Evolutionary conservation across 37 sponge, comb jelly and placozoan species (phyloP).

Genomic region (Lycopodina hypogea): DNA sequence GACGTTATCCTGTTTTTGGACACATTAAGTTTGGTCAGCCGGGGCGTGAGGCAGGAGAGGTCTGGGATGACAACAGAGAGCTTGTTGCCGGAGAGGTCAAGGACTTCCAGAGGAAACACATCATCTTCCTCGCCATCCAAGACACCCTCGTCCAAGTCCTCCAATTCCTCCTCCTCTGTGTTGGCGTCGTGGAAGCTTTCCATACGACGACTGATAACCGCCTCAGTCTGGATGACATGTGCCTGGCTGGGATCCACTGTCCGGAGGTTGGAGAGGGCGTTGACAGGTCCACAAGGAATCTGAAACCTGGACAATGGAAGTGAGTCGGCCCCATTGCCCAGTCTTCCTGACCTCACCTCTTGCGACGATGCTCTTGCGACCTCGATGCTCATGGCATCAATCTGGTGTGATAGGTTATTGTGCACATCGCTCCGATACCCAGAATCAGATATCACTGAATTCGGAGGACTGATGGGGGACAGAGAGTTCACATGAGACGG

Average conservation of each 20-base stretch:
- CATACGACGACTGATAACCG: slow-evolving; percentile 24
- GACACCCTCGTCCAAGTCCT: slow-evolving; percentile 9
- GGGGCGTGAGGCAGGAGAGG: slow-evolving; percentile 71
- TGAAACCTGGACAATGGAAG: background rate
- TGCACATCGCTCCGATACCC: slow-evolving; percentile 10
- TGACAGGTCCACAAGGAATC: background rate
- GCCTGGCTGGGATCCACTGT: background rate
- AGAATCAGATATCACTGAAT: background rate
- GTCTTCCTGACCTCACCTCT: background rate
- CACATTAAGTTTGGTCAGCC: slow-evolving; percentile 63
- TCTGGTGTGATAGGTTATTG: background rate
- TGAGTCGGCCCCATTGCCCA: no score
- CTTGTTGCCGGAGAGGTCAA: slow-evolving; percentile 63
- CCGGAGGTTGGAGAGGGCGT: background rate
- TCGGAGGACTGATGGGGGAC: background rate
- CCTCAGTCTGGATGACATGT: slow-evolving; percentile 11
- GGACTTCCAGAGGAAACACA: slow-evolving; percentile 25
- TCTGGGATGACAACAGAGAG: slow-evolving; percentile 55
- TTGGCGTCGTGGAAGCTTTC: slow-evolving; percentile 30
- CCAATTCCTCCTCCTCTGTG: slow-evolving; percentile 40
- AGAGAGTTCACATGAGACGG: background rate
- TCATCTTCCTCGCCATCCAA: background rate
- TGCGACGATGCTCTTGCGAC: background rate
- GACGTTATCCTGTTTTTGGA: slow-evolving; percentile 61
- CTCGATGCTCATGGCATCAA: background rate